phyloP scores from a whole-genome alignment of 2,797 vertebrate genomes.

The Anableps anableps region DNA sequence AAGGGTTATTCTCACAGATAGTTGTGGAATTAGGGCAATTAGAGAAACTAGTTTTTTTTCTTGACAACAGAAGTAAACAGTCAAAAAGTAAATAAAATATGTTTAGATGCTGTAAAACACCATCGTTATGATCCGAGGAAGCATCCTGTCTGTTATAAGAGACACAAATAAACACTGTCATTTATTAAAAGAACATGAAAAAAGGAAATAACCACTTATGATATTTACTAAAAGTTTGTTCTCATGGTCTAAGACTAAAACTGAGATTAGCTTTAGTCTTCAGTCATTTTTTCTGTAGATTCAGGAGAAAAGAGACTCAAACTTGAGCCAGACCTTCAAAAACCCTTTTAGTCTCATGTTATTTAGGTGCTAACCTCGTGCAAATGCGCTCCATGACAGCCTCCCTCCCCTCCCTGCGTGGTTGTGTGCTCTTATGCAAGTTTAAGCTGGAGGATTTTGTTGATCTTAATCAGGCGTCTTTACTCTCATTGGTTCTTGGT shows the following conservation, averaged over 20 bases:
- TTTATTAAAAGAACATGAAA: too few species aligned
- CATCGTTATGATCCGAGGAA: too few species aligned
- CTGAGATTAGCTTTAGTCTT: background rate
- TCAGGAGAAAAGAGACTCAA: background rate
- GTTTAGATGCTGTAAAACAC: too few species aligned
- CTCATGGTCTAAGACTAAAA: background rate
- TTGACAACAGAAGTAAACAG: too few species aligned
- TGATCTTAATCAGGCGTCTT: conserved; percentile 54
- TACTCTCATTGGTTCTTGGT: conserved; percentile 53
- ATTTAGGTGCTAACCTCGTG: conserved; percentile 21
- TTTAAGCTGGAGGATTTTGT: conserved; percentile 51
- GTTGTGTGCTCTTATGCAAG: background rate
- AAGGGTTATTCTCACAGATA: too few species aligned
- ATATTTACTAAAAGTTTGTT: too few species aligned
- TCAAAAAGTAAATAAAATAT: too few species aligned
- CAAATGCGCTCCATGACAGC: conserved; percentile 18
- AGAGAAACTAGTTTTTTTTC: too few species aligned
- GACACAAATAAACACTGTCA: too few species aligned
- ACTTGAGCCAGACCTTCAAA: conserved; percentile 23
- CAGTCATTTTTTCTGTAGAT: background rate
- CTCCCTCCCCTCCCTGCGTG: conserved; percentile 25
- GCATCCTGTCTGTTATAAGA: too few species aligned
- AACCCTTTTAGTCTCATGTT: conserved; percentile 32
- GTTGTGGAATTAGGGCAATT: too few species aligned
- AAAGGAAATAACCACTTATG: too few species aligned